Base-by-base conservation (phyloP, 1,140 invertebrate genomes). In the Leptonema lineaticorne region DNA sequence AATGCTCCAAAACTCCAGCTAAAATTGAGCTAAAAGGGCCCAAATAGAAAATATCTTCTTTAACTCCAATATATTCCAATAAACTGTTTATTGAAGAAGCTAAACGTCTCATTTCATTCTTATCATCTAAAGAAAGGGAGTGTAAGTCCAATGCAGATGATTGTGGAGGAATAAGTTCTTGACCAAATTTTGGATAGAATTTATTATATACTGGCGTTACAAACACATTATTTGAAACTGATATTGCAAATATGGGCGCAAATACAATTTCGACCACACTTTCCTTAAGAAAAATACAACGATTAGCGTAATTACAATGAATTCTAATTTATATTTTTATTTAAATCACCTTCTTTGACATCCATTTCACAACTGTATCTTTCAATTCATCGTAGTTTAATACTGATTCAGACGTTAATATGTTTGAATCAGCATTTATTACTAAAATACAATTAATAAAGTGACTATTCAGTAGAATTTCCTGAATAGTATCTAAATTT, bases 21-120 rank as follows among this genome's bases (percentile, higher is more conserved):
- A 89, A 69, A 50, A 87, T 81, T 20, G 85, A 83, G 75, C 88
- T 88, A 20, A 85, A 85, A 37, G 83, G 78, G 14, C 89, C 89
- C 71, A 90, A 75, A 62, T 83, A 85, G 76, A 83, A 90, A 22
- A 89, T 80, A 73, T 90, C 88, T 71, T 89, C 87, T 69, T 83
- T 84, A 1, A 86, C 79, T 75, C 86, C 82, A 75, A 88, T 82
- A 26, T 84, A 82, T 20, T 83, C 78, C 63, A 90, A 78, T 56
- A 89, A 76, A 72, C 81, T 85, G 69, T 89, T 84, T 2, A 89
- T 76, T 28, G 81, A 82, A 69, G 81, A 82, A 16, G 86, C 84
- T 59, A 88, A 65, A 63, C 81, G 75, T 56, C 81, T 68, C 3
- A 79, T 75, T 63, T 75, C 68, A 6, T 48, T 80, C 56, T 70